Evolutionary conservation across 2,797 vertebrate species (phyloP).

Genomic region (Notamacropus eugenii): DNA sequence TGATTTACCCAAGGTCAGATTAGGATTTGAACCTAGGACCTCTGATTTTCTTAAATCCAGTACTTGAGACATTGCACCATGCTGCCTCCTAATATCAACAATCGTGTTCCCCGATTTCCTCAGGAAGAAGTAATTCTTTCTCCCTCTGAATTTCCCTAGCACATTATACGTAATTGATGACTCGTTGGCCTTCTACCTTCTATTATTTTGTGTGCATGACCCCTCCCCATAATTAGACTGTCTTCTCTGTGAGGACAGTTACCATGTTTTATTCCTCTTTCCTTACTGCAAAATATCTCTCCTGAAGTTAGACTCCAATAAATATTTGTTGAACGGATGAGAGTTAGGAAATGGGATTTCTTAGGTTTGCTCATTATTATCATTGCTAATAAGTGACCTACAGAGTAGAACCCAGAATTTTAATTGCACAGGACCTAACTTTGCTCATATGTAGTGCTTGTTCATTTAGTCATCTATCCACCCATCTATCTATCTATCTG

Average conservation of each 20-base stretch:
- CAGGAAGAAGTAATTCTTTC: not conserved
- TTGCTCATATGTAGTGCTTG: constrained; percentile 22
- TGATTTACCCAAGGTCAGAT: not conserved
- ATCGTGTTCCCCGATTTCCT: not conserved
- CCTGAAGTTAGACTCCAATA: not conserved
- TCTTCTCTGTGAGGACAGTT: not conserved
- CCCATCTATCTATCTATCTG: no score
- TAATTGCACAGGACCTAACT: constrained; percentile 10
- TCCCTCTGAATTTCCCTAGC: not conserved
- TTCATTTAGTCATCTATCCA: not conserved
- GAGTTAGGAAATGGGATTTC: not conserved
- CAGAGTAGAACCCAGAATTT: constrained; percentile 22
- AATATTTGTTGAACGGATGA: not conserved
- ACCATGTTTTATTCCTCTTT: not conserved
- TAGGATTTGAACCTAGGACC: not conserved
- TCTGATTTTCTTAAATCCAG: not conserved
- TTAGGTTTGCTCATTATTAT: not conserved
- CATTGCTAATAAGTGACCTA: constrained; percentile 12
- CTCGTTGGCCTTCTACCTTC: not conserved
- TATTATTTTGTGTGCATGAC: not conserved
- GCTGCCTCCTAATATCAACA: not conserved
- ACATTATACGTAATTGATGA: not conserved
- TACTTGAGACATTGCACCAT: not conserved
- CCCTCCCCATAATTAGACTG: not conserved
- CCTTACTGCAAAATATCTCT: not conserved